phyloP scores from a whole-genome alignment of 2,113 vertebrate genomes.

The Festucalex cinctus region DNA sequence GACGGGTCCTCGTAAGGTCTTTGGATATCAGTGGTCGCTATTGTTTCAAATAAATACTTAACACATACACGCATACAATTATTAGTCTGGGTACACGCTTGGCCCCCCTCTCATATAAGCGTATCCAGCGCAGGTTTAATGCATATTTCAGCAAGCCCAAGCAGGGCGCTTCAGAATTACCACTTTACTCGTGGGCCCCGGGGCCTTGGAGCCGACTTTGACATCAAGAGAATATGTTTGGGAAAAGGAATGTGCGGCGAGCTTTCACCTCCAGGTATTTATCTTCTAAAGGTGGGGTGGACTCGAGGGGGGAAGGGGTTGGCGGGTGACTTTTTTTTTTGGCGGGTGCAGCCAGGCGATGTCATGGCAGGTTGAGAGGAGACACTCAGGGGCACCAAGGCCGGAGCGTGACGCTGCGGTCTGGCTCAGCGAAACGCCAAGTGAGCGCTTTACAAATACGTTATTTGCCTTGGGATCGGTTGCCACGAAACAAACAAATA shows the following conservation, averaged over 20 bases:
- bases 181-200: constrained; percentile 82
- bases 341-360: constrained; percentile 64
- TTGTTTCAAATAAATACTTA: constrained; percentile 44
- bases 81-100: constrained; percentile 58
- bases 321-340: constrained; percentile 29
- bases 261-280: constrained; percentile 93
- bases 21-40: neutral
- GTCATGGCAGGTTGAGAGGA: constrained; percentile 68
- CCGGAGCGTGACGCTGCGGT: constrained; percentile 16
- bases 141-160: constrained; percentile 96
- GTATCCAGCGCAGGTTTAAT: constrained; percentile 82
- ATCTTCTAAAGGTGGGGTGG: constrained; percentile 76
- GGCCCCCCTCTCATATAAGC: constrained; percentile 58
- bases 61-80: constrained; percentile 42
- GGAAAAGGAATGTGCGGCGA: constrained; percentile 92
- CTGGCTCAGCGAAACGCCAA: neutral
- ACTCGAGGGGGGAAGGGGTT: constrained; percentile 45
- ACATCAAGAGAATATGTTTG: constrained; percentile 88
- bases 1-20: neutral
- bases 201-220: constrained; percentile 88
- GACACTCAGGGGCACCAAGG: constrained; percentile 38
- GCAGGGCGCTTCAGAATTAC: constrained; percentile 89
- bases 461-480: constrained; percentile 54
- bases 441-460: constrained; percentile 20
- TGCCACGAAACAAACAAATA: constrained; percentile 46